A percentile compares a stretch with the other conserved stretches of the same genome.
phyloP scores from a whole-genome alignment of 2,113 vertebrate genomes.

The Centropus bengalensis region DNA sequence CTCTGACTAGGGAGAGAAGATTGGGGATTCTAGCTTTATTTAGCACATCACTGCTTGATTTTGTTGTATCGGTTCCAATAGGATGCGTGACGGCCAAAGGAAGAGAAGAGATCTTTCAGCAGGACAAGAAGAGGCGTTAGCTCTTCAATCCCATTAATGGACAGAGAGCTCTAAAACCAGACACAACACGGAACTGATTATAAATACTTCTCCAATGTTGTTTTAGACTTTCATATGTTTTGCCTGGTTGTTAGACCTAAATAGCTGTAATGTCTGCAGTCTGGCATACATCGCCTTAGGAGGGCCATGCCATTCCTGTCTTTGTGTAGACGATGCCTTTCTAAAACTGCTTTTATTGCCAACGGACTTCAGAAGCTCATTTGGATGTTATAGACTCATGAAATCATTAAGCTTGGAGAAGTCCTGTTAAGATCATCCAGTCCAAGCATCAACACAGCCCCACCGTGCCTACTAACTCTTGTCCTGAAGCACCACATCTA shows the following conservation, averaged over 20 bases:
- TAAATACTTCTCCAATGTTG: background rate
- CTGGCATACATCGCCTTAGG: background rate
- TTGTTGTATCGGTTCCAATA: background rate
- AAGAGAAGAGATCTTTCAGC: background rate
- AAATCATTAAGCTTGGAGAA: no score
- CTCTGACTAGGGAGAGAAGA: background rate
- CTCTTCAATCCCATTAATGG: background rate
- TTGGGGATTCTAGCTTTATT: no score
- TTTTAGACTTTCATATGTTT: background rate
- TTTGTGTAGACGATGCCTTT: background rate
- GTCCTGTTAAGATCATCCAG: no score
- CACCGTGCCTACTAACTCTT: no score
- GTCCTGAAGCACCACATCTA: no score
- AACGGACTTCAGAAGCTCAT: background rate
- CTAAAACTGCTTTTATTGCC: background rate
- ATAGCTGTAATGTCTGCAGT: background rate
- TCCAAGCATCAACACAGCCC: no score
- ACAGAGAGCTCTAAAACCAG: background rate
- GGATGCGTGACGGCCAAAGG: background rate
- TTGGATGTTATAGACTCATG: background rate
- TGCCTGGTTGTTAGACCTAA: background rate
- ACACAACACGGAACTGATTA: background rate
- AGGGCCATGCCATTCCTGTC: background rate
- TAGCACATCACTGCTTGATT: background rate
- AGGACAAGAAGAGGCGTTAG: background rate